Evolutionary conservation across 2,888 invertebrate species (phyloP).

Genomic region (Tridacna gigas): DNA sequence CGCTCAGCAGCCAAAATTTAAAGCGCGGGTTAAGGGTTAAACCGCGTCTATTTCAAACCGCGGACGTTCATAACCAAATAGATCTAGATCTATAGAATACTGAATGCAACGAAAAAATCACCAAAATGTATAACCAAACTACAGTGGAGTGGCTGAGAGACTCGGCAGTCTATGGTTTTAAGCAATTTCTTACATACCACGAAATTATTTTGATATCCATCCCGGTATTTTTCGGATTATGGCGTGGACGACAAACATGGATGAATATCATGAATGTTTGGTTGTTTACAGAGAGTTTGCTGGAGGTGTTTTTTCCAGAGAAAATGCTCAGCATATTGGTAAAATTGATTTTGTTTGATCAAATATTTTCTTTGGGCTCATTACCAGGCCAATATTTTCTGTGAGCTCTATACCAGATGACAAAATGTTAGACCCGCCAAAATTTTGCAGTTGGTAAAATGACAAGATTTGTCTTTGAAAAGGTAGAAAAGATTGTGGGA

Average conservation of each 20-base stretch:
- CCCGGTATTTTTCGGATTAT: constrained; percentile 35
- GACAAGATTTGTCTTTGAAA: no score
- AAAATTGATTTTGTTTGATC: neutral
- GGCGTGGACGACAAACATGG: constrained; percentile 42
- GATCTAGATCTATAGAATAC: no score
- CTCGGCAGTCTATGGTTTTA: constrained; percentile 25
- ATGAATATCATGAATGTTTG: constrained; percentile 21
- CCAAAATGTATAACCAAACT: constrained; percentile 58
- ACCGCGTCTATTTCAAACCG: no score
- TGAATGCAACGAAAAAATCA: neutral
- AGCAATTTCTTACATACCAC: neutral
- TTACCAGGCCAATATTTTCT: no score
- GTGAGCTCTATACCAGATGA: no score
- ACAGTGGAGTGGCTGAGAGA: constrained; percentile 35
- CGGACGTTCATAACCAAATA: no score
- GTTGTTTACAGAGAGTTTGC: constrained; percentile 21
- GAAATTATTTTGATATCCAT: constrained; percentile 27
- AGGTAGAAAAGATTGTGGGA: no score
- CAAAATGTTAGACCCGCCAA: no score
- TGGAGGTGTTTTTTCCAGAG: neutral
- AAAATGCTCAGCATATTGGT: neutral
- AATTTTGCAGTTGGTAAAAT: no score
- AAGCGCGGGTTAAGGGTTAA: no score
- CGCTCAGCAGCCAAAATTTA: no score
- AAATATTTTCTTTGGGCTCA: no score